Evolutionary conservation across 2,888 invertebrate genomes (phyloP).

Genomic region (Amblyteles armatorius): DNA sequence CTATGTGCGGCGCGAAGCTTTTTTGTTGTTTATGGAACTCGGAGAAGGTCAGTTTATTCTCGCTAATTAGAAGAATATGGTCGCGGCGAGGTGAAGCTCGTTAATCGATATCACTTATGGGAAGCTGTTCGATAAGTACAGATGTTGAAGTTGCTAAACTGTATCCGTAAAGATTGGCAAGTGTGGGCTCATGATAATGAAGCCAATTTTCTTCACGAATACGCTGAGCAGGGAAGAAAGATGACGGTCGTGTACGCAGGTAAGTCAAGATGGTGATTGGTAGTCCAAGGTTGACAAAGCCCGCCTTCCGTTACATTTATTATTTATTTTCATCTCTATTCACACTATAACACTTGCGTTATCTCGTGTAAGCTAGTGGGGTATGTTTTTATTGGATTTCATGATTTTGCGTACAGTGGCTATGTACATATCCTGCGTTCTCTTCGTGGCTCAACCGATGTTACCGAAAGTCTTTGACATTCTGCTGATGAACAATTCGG

Average conservation of each 20-base stretch:
- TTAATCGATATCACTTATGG: background rate
- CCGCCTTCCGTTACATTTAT: background rate
- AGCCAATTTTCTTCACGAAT: slow-evolving; percentile 41
- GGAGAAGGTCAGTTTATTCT: background rate
- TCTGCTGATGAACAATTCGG: slow-evolving; percentile 39
- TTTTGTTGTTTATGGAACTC: background rate
- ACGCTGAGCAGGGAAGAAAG: slow-evolving; percentile 39
- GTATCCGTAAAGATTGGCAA: slow-evolving; percentile 40
- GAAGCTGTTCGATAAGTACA: background rate
- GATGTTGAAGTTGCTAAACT: slow-evolving; percentile 26
- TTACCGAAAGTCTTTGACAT: slow-evolving; percentile 48
- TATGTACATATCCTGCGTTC: slow-evolving; percentile 16
- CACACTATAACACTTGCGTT: too few relatives aligned
- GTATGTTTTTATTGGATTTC: background rate
- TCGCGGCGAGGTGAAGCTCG: background rate
- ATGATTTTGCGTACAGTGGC: slow-evolving; percentile 16
- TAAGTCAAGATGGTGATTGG: background rate
- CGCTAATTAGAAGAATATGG: background rate
- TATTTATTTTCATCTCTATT: too few relatives aligned
- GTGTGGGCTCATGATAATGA: slow-evolving; percentile 36
- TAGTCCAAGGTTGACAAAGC: background rate
- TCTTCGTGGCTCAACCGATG: slow-evolving; percentile 50
- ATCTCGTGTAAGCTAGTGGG: too few relatives aligned
- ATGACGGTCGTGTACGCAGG: slow-evolving; percentile 43
- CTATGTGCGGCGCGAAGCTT: background rate